phyloP scores from a whole-genome alignment of 2,888 invertebrate genomes.

The Dynastes hyllus region DNA sequence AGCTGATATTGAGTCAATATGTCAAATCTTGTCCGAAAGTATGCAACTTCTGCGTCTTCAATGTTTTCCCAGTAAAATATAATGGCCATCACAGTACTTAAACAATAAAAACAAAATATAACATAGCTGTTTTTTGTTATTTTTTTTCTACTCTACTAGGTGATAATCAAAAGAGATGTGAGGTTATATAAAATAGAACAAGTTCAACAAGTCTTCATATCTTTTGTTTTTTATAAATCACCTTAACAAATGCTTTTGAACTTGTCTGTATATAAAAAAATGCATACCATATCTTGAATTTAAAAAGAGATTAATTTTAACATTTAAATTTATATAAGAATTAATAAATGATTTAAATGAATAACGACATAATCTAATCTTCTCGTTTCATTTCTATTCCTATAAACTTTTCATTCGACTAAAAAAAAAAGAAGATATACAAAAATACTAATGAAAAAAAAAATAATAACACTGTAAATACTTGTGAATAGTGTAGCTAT shows the following conservation, averaged over 20 bases:
- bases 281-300: too few relatives aligned
- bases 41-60: constrained; percentile 16
- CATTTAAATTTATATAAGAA: not conserved
- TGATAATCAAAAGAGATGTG: not conserved
- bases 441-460: not conserved
- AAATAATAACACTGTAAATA: constrained; percentile 63
- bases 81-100: constrained; percentile 19
- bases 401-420: constrained; percentile 7
- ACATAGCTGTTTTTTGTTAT: not conserved
- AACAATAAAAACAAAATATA: not conserved
- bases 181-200: too few relatives aligned
- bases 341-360: too few relatives aligned
- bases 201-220: too few relatives aligned
- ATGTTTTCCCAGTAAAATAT: constrained; percentile 8
- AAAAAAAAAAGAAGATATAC: constrained; percentile 1
- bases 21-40: constrained; percentile 4
- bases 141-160: not conserved
- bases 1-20: not conserved
- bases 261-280: constrained; percentile 14
- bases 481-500: constrained; percentile 66
- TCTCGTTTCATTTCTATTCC: constrained; percentile 1
- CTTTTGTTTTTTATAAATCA: too few relatives aligned
- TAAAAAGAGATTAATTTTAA: too few relatives aligned
- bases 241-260: constrained; percentile 8
- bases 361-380: not conserved